Percentiles rank a stretch among this genome's conserved stretches.
phyloP scores from a whole-genome alignment of 2,113 vertebrate genomes.

The Speoplatyrhinus poulsoni region DNA sequence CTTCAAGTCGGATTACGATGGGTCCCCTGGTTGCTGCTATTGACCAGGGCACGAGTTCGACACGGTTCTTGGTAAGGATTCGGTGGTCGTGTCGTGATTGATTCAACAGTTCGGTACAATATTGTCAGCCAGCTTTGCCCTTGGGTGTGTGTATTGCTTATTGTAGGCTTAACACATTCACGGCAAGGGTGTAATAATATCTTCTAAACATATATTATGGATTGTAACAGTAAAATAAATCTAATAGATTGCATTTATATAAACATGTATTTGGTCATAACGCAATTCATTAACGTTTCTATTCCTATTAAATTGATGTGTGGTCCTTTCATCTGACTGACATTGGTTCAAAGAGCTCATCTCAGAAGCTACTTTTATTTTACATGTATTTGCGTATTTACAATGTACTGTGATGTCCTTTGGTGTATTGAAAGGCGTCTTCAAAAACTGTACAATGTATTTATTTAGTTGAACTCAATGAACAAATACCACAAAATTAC shows the following conservation, averaged over 20 bases:
- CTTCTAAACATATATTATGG: no score
- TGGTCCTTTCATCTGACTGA: background rate
- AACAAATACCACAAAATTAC: no score
- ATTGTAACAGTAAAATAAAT: background rate
- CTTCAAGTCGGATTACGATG: constrained; percentile 78
- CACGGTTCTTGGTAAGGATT: constrained; percentile 90
- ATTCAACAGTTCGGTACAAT: background rate
- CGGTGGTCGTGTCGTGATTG: background rate
- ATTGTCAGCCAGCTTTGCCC: constrained; percentile 8
- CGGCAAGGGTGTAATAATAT: no score
- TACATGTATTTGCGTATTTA: no score
- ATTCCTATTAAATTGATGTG: background rate
- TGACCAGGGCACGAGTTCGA: constrained; percentile 95
- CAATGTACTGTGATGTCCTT: no score
- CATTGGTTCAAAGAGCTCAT: background rate
- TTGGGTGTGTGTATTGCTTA: constrained; percentile 10
- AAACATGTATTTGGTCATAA: background rate
- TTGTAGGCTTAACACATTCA: no score
- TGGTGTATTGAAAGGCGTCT: no score
- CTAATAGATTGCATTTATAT: background rate
- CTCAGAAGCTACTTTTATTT: no score
- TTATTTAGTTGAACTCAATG: no score
- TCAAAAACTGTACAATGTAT: background rate
- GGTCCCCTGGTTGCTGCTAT: constrained; percentile 91
- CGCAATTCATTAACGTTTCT: no score